These are phyloP conservation scores for Helobdella robusta DNA, from an alignment of 2,888 invertebrate species.

Conservation along the genomic window DNA sequence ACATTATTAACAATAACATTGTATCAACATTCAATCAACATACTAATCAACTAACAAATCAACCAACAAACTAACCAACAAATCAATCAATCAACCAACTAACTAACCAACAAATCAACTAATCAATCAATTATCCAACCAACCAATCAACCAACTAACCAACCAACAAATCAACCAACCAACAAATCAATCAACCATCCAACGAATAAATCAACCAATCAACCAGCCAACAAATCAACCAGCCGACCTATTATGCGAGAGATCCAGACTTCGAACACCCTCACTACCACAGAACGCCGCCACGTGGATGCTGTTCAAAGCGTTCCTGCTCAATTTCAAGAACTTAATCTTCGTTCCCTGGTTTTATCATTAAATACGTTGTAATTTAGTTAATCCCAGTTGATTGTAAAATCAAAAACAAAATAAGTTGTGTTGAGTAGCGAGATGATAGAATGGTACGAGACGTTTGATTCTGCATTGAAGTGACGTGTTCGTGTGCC, in stretches of 20 bases:
- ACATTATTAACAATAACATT: too few species aligned
- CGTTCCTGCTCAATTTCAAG: conserved; percentile 29
- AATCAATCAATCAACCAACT: neutral
- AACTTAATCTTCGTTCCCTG: conserved; percentile 26
- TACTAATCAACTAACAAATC: conserved; percentile 7
- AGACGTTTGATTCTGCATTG: too few species aligned
- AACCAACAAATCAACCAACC: neutral
- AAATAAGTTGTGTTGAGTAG: too few species aligned
- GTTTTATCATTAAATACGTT: too few species aligned
- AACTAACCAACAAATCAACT: neutral
- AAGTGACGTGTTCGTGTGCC: too few species aligned
- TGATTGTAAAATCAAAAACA: too few species aligned
- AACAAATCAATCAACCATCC: conserved; percentile 6
- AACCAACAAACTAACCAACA: conserved; percentile 14
- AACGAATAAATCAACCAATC: conserved; percentile 13
- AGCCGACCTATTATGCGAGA: conserved; percentile 28
- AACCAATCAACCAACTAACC: neutral
- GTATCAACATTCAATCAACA: too few species aligned
- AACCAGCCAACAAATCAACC: conserved; percentile 24
- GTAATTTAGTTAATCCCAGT: too few species aligned
- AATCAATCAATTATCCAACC: neutral
- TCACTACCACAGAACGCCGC: conserved; percentile 28
- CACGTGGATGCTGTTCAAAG: conserved; percentile 19
- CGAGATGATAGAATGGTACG: too few species aligned
- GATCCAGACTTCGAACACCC: conserved; percentile 27